Evolutionary conservation across 2,888 invertebrate genomes (phyloP).

Genomic region (Epistrophe grossulariae): DNA sequence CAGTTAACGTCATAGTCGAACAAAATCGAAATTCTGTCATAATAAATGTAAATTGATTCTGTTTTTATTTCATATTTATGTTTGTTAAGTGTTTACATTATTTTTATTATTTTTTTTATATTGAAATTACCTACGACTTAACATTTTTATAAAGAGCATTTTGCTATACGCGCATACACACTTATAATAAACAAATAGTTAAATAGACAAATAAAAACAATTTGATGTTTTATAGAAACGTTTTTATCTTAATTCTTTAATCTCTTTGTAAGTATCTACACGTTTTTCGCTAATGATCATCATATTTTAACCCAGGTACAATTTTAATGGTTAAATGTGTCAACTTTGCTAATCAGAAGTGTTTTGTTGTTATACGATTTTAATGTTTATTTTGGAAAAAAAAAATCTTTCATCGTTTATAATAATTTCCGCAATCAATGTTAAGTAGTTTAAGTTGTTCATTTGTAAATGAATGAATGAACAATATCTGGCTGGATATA

Average conservation of each 20-base stretch:
- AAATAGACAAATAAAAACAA: background rate
- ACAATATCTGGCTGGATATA: no score
- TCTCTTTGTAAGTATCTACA: background rate
- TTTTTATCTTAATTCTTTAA: background rate
- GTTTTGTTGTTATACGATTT: background rate
- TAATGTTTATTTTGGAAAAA: background rate
- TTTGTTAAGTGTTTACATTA: background rate
- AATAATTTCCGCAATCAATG: background rate
- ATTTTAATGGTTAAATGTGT: background rate
- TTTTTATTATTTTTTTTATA: background rate
- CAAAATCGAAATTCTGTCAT: background rate
- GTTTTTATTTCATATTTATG: background rate
- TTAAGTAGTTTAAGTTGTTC: no score
- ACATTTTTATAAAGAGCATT: background rate
- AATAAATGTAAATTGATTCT: background rate
- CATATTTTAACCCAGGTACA: background rate
- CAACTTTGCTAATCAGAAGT: background rate
- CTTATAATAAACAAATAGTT: constrained; percentile 5
- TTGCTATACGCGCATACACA: background rate
- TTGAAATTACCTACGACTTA: constrained; percentile 25
- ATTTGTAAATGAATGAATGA: no score
- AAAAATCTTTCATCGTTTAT: background rate
- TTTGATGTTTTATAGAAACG: background rate
- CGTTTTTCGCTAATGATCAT: constrained; percentile 6
- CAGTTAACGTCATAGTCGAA: background rate